phyloP scores from a whole-genome alignment of 1,140 invertebrate genomes.

The Habropoda laboriosa region DNA sequence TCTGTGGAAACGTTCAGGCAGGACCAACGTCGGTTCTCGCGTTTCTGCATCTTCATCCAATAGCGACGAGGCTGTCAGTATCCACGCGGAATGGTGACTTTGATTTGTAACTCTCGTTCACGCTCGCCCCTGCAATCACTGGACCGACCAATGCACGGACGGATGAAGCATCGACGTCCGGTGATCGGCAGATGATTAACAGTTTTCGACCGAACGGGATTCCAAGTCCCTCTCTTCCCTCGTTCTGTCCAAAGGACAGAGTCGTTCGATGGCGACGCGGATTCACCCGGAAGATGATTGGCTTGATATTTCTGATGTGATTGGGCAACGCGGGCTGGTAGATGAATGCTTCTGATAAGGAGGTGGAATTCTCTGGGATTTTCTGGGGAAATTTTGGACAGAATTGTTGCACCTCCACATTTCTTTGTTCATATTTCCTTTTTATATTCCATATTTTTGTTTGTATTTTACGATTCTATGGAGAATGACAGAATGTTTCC shows the following conservation, averaged over 20 bases:
- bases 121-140: conserved; percentile 50
- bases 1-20: background rate
- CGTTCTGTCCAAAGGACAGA: background rate
- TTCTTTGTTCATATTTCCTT: too few species aligned
- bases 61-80: conserved; percentile 8
- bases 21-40: conserved; percentile 16
- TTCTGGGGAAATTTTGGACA: too few species aligned
- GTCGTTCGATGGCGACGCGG: background rate
- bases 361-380: background rate
- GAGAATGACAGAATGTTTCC: too few species aligned
- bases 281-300: background rate
- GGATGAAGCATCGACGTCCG: conserved; percentile 44
- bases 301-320: conserved; percentile 6
- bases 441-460: too few species aligned
- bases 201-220: conserved; percentile 30
- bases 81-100: conserved; percentile 51
- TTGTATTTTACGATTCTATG: too few species aligned
- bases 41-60: conserved; percentile 42
- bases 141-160: conserved; percentile 50
- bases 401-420: too few species aligned
- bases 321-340: background rate
- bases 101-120: conserved; percentile 63
- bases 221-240: background rate
- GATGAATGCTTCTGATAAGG: background rate
- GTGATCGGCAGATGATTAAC: conserved; percentile 65